phyloP scores from a whole-genome alignment of 2,797 vertebrate species.

The Sebastes ruberrimus region DNA sequence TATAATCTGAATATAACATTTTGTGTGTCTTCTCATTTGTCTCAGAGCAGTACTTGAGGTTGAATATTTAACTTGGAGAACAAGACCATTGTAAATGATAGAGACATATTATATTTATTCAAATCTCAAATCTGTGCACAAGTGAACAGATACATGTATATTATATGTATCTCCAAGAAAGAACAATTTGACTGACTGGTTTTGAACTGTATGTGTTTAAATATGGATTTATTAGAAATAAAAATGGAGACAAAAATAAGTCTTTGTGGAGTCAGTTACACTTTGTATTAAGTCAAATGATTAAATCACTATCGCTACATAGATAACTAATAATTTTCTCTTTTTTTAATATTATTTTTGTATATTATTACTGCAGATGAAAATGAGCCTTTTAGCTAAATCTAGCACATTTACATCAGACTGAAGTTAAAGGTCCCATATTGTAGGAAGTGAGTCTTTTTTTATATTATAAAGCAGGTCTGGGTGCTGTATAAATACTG shows the following conservation, averaged over 20 bases:
- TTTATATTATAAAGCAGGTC: too few species aligned
- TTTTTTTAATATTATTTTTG: neutral
- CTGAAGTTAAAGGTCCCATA: too few species aligned
- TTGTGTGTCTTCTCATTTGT: neutral
- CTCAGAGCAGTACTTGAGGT: neutral
- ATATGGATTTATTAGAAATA: constrained; percentile 33
- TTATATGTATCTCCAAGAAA: neutral
- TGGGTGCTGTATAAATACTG: too few species aligned
- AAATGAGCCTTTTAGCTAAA: neutral
- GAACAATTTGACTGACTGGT: neutral
- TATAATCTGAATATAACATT: neutral
- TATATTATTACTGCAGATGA: neutral
- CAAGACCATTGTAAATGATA: constrained; percentile 15
- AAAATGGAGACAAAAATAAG: neutral
- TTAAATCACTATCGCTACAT: too few species aligned
- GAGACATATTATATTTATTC: constrained; percentile 61
- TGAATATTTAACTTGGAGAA: constrained; percentile 27
- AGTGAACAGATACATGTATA: neutral
- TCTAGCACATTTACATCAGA: neutral
- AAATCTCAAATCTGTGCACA: neutral
- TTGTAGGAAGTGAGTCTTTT: too few species aligned
- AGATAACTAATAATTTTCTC: neutral
- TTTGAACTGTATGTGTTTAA: constrained; percentile 4
- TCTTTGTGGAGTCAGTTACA: neutral
- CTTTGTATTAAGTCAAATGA: neutral